Conservation (phyloP, 2,113 vertebrate species). For the Ibidorhyncha struthersii region DNA sequence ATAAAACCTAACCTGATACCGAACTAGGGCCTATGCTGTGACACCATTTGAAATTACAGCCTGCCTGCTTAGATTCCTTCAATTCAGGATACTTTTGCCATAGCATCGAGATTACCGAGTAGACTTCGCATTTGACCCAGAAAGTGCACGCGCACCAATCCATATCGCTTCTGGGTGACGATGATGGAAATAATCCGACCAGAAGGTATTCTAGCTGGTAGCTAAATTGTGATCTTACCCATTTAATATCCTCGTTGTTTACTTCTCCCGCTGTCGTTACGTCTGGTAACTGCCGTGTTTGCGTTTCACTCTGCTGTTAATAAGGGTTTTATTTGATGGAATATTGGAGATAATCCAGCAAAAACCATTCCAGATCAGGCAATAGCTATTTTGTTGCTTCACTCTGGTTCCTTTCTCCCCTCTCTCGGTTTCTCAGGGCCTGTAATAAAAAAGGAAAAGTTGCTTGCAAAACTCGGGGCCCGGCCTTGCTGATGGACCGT, state of each 20-base stretch:
- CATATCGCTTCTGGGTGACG: not conserved
- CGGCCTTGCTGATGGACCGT: not conserved
- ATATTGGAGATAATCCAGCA: not conserved
- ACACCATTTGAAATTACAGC: not conserved
- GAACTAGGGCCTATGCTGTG: not conserved
- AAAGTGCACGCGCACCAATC: not conserved
- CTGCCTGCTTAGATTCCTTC: not conserved
- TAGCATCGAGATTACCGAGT: not conserved
- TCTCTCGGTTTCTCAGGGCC: not conserved
- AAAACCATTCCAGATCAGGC: not conserved
- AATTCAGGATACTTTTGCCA: not conserved
- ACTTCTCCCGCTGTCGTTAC: not conserved
- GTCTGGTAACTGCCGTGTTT: not conserved
- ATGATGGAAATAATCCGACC: not conserved
- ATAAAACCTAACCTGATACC: not conserved
- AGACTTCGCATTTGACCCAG: not conserved
- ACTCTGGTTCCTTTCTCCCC: not conserved
- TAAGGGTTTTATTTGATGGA: conserved; percentile 5
- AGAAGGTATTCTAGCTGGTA: not conserved
- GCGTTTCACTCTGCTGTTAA: not conserved
- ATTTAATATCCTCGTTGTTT: not conserved
- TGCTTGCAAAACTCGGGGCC: not conserved
- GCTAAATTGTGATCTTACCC: not conserved
- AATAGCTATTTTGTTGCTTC: not conserved
- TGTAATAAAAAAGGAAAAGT: not conserved